Base-by-base conservation (phyloP, 2,797 vertebrate genomes). In the Silurus aristotelis region DNA sequence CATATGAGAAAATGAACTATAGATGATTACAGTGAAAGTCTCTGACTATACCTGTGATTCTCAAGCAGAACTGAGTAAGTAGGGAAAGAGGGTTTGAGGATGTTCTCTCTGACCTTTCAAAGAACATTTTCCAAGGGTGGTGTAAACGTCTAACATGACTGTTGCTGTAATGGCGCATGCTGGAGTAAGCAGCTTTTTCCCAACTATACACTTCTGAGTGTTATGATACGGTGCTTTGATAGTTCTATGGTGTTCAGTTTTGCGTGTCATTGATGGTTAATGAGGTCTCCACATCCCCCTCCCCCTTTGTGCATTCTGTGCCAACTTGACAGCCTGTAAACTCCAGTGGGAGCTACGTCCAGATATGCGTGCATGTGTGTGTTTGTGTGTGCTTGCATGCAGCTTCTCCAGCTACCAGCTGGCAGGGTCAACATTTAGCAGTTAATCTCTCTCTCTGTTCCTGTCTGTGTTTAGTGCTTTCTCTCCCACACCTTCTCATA, bases 321-420 rank as follows among this genome's bases (percentile, higher is more conserved):
- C 90, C 90, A 92, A 86, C 72, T 66, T 80, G 88, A 91, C 91
- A 91, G 91, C 83, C 83, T 88, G 89, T 60, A 73, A 84, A 83
- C 87, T 88, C 89, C 87, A 87, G 90, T 87, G 89, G 88, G 90
- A 52, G 85, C 52, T 85, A 80, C 73, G 71, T 83, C 85, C 73
- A 72, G 76, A 85, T 79, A 75, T 84, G 63, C 71, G 10, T 38
- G 17, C 52, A 52, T 63, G 68, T 81, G 77, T 84, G 78, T 87
- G 70, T 87, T 56, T 87, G 66, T 85, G 83, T 76, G 52, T 77
- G 61, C 77, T 25, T 78, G 63, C 25, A 9, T 58, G 78, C 76
- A 73, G 83, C 80, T 83, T 87, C 80, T 91, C 92, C 90, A 92
- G 88, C 89, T 89, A 91, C 87, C 91, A 92, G 89, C 91, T 95